A percentile compares a stretch with the other conserved stretches of the same genome.
These are phyloP conservation scores for Aphodius sticticus DNA, from an alignment of 2,888 invertebrate species.

Conservation along the genomic window DNA sequence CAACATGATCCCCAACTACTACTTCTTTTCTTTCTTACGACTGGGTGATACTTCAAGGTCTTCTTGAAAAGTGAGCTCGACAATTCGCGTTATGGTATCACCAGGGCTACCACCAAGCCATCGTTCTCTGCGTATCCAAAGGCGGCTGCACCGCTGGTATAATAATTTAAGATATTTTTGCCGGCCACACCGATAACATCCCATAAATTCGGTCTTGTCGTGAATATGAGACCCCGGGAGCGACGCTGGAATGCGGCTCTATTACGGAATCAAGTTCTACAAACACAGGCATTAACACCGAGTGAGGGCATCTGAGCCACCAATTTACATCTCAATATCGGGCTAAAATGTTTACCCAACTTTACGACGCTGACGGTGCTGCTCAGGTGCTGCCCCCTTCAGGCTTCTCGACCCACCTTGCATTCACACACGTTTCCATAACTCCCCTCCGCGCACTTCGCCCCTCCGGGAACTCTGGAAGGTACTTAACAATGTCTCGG, in stretches of 20 bases:
- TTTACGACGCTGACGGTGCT: conserved; percentile 49
- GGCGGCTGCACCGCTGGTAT: too few relatives aligned
- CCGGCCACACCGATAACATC: conserved; percentile 36
- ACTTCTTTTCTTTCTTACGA: too few relatives aligned
- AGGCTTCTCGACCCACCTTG: neutral
- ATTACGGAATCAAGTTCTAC: conserved; percentile 61
- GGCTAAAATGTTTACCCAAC: conserved; percentile 54
- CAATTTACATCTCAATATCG: conserved; percentile 61
- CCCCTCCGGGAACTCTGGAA: neutral
- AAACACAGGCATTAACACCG: conserved; percentile 61
- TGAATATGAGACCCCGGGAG: conserved; percentile 40
- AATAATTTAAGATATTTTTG: conserved; percentile 37
- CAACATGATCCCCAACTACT: too few relatives aligned
- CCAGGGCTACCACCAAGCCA: too few relatives aligned
- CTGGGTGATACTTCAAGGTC: too few relatives aligned
- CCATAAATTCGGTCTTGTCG: conserved; percentile 41
- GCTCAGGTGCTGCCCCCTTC: conserved; percentile 44
- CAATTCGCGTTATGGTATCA: too few relatives aligned
- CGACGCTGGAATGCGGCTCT: conserved; percentile 58
- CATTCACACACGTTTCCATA: neutral
- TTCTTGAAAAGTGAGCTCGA: too few relatives aligned
- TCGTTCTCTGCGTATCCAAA: too few relatives aligned
- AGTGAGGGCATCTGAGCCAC: conserved; percentile 48
- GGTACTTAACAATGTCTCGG: neutral
- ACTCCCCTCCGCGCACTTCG: neutral